phyloP scores from a whole-genome alignment of 2,113 vertebrate genomes.

The Calyptommatus sinebrachiatus region DNA sequence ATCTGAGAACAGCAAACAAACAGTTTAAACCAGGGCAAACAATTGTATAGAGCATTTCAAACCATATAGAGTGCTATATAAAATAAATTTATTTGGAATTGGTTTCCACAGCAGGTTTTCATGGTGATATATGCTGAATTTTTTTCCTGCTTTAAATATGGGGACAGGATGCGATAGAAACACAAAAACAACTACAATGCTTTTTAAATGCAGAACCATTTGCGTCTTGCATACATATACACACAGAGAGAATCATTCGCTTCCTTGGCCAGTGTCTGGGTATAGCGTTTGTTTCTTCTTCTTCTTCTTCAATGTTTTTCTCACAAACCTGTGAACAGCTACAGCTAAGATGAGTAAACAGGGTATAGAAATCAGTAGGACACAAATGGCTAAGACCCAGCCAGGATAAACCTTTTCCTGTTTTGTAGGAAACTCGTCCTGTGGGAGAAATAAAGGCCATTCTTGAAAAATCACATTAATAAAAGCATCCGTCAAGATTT shows the following conservation, averaged over 20 bases:
- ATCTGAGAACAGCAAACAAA: background rate
- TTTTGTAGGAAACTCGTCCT: conserved; percentile 78
- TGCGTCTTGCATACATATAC: too few species aligned
- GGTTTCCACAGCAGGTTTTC: background rate
- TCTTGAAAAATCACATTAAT: too few species aligned
- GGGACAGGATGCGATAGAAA: background rate
- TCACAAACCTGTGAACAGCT: conserved; percentile 66
- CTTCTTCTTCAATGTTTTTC: conserved; percentile 4
- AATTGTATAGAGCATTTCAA: background rate
- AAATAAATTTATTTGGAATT: background rate
- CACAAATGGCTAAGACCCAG: conserved; percentile 78
- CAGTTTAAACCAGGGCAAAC: background rate
- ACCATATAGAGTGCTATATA: background rate
- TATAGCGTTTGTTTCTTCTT: conserved; percentile 27
- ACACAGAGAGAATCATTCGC: too few species aligned
- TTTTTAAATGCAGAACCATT: too few species aligned
- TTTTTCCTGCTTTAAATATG: background rate
- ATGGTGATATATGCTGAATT: too few species aligned
- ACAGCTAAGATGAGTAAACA: conserved; percentile 71
- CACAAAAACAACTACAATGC: background rate
- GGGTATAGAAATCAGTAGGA: conserved; percentile 72
- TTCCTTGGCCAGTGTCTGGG: conserved; percentile 27
- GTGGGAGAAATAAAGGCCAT: conserved; percentile 14
- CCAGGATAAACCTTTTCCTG: conserved; percentile 74
- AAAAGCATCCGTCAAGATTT: too few species aligned